Evolutionary conservation across 2,888 invertebrate genomes (phyloP).

Genomic region (Lydus trimaculatus): DNA sequence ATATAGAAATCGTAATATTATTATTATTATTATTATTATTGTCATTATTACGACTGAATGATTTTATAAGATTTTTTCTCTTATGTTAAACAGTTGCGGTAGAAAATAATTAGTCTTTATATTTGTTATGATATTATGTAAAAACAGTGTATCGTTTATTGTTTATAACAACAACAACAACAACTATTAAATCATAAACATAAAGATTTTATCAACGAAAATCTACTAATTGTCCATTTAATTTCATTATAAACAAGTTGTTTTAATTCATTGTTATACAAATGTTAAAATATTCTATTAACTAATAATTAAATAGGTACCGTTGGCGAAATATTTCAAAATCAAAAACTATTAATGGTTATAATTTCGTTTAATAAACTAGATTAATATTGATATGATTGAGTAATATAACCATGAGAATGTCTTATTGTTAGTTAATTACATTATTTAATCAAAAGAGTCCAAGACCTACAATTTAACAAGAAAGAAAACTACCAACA

Average conservation of each 20-base stretch:
- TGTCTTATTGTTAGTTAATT: not conserved
- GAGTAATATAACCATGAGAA: not conserved
- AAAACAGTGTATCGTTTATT: not conserved
- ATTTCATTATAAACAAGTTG: not conserved
- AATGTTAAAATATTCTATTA: not conserved
- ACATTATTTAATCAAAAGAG: not conserved
- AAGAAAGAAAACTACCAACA: too few species aligned
- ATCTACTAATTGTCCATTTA: conserved; percentile 6
- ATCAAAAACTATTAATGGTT: not conserved
- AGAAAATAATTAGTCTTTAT: not conserved
- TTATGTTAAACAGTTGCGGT: not conserved
- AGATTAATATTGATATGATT: conserved; percentile 1
- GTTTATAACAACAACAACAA: not conserved
- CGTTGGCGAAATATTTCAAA: conserved; percentile 7
- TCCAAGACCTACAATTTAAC: not conserved
- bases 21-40: not conserved
- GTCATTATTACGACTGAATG: conserved; percentile 4
- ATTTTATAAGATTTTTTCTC: not conserved
- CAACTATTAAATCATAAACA: not conserved
- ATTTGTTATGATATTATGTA: not conserved
- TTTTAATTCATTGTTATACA: not conserved
- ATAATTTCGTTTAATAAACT: not conserved
- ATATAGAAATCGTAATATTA: not conserved
- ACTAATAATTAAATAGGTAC: conserved; percentile 5
- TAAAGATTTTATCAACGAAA: not conserved